Percentiles rank a stretch among this genome's conserved stretches.
These are phyloP conservation scores for Drosophila malerkotliana DNA, from an alignment of 1,140 invertebrate genomes.

Conservation along the genomic window DNA sequence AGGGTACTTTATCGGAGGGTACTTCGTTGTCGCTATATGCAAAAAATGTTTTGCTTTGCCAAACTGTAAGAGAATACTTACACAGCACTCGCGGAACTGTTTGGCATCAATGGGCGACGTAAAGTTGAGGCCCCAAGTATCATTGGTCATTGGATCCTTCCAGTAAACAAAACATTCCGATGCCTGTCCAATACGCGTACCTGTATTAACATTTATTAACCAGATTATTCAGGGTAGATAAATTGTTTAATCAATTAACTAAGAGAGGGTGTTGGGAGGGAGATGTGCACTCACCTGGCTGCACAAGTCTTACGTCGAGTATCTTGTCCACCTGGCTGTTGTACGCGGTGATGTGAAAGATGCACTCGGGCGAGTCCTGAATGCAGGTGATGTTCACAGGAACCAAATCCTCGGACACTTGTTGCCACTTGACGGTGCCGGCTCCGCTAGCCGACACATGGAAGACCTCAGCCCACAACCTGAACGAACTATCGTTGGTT, in stretches of 20 bases:
- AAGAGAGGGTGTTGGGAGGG: no score
- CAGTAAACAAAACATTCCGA: constrained; percentile 99
- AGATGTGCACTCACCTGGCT: constrained; percentile 91
- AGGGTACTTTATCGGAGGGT: constrained; percentile 1
- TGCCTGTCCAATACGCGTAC: constrained; percentile 97
- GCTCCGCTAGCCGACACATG: constrained; percentile 95
- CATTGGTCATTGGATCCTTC: constrained; percentile 98
- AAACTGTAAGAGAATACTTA: constrained; percentile 88
- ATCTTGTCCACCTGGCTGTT: constrained; percentile 99
- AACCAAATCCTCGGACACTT: constrained; percentile 98
- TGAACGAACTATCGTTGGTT: constrained; percentile 85
- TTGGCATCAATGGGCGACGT: constrained; percentile 98
- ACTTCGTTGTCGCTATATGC: constrained; percentile 38
- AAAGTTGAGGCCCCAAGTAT: constrained; percentile 99
- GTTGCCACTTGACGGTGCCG: constrained; percentile 97
- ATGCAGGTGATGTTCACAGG: constrained; percentile 99
- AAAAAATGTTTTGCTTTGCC: constrained; percentile 49
- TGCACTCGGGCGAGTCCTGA: constrained; percentile 97
- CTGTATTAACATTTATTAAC: constrained; percentile 84
- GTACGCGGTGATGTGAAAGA: constrained; percentile 99
- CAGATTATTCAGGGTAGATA: not conserved
- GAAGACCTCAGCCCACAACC: constrained; percentile 98
- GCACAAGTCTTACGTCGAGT: constrained; percentile 96
- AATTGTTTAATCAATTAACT: not conserved
- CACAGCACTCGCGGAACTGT: constrained; percentile 98